phyloP scores from a whole-genome alignment of 2,797 vertebrate species.

The Enteromius argenteus region DNA sequence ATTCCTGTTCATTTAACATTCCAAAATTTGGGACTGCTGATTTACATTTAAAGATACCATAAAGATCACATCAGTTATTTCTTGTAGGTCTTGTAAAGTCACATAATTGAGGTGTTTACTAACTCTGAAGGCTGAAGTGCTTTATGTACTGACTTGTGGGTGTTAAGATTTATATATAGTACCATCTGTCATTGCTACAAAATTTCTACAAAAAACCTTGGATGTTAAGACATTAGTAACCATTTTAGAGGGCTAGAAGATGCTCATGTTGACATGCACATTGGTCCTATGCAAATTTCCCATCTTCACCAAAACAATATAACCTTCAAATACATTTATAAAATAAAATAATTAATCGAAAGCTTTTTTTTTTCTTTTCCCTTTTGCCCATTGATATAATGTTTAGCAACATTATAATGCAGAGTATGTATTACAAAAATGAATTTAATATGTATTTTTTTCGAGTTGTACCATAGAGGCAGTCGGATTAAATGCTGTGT shows the following conservation, averaged over 20 bases:
- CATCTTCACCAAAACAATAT: neutral
- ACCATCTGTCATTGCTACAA: neutral
- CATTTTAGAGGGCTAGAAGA: neutral
- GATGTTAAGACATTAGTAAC: neutral
- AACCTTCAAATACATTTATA: conserved; percentile 4
- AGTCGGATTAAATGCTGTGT: neutral
- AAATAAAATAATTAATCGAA: neutral
- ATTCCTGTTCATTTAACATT: neutral
- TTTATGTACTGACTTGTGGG: neutral
- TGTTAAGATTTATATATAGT: neutral
- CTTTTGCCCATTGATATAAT: neutral
- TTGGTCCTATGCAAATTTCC: neutral
- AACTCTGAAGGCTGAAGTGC: neutral
- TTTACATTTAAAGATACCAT: neutral
- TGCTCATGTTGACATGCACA: neutral
- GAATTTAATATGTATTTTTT: neutral
- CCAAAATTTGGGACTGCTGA: neutral
- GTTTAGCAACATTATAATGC: neutral
- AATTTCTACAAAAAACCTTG: neutral
- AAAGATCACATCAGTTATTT: too few species aligned
- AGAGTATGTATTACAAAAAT: neutral
- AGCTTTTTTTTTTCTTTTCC: neutral
- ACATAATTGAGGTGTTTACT: neutral
- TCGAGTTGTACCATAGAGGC: neutral
- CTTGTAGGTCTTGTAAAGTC: neutral